Evolutionary conservation across 2,113 vertebrate species (phyloP), one percentile per base, ranked within the genome.

Genomic region (Pachycephala philippinensis): DNA sequence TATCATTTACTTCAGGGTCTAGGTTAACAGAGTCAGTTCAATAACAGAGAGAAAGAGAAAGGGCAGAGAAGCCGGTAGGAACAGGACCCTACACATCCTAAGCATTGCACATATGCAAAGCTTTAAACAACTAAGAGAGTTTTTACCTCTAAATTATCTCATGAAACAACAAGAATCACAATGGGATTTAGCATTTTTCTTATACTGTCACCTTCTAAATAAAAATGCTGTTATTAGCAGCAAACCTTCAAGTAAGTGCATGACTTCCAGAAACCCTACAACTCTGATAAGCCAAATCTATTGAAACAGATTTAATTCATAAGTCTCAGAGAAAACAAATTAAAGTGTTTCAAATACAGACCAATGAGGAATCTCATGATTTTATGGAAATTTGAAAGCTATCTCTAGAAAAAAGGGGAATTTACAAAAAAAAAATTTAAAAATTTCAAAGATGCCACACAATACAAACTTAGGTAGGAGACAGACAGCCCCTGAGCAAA

Each of bases 141-240:
- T 95, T 95, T 89, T 47, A 91, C 52, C 39, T 84, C 81, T 83
- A 72, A 27, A 75, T 69, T 78, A 60, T 52, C 33, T 88, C 61
- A 89, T 22, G 64, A 94, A 83, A 57, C 53, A 92, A 81, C 16
- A 90, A 60, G 86, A 95, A 89, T 80, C 85, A 88, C 89, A 90
- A 63, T 50, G 82, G 63, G 80, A 95, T 94, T 87, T 35, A 96
- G 66, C 70, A 89, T 21, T 76, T 97, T 95, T 96, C 93, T 87
- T 93, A 39, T 15, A 52, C 24, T 88, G 68, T 75, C 70, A 95
- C 37, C 71, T 85, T 77, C 60, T 84, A 95, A 94, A 86, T 50
- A 45, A 96, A 93, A 39, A 24, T 80, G 28, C 93, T 87, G 49
- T 64, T 84, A 96, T 18, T 91, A 91, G 84, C 15, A 59, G 19